Percentiles rank a stretch among this genome's conserved stretches.
Conservation (phyloP, 2,113 vertebrate genomes). For the human (Homo sapiens) region DNA sequence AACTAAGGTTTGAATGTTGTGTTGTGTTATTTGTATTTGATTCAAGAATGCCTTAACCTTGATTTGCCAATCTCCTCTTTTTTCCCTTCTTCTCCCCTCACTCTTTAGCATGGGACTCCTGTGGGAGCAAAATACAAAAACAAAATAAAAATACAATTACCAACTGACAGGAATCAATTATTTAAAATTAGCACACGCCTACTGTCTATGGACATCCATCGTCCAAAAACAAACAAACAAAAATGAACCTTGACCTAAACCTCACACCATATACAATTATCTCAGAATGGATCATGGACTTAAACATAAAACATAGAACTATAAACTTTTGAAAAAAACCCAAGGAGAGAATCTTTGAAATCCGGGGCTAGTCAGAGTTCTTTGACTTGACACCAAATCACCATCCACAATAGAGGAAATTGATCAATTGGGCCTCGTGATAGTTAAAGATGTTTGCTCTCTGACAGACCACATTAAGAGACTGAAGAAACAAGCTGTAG, state of each 20-base stretch:
- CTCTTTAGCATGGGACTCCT: not conserved
- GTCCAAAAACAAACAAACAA: not conserved
- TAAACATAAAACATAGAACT: not conserved
- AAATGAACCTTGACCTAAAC: rapidly evolving
- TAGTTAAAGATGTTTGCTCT: not conserved
- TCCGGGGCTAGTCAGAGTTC: not conserved
- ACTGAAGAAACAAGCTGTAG: not conserved
- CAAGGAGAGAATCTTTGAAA: not conserved
- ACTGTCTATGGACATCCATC: not conserved
- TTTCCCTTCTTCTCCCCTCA: not conserved
- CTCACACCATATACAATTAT: not conserved
- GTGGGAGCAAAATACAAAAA: not conserved
- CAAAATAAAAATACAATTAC: not conserved
- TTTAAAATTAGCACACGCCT: not conserved
- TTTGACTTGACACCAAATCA: not conserved
- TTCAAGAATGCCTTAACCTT: no score
- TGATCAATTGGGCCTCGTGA: not conserved
- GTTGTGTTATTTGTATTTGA: not conserved
- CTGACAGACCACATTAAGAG: not conserved
- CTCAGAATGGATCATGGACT: not conserved
- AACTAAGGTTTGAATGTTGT: not conserved
- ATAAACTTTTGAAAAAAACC: no score
- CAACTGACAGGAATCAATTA: no score
- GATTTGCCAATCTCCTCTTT: rapidly evolving
- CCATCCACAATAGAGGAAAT: not conserved